These are phyloP conservation scores for Tenebrosternarchus preto DNA, from an alignment of 2,113 vertebrate genomes.

Conservation along the genomic window DNA sequence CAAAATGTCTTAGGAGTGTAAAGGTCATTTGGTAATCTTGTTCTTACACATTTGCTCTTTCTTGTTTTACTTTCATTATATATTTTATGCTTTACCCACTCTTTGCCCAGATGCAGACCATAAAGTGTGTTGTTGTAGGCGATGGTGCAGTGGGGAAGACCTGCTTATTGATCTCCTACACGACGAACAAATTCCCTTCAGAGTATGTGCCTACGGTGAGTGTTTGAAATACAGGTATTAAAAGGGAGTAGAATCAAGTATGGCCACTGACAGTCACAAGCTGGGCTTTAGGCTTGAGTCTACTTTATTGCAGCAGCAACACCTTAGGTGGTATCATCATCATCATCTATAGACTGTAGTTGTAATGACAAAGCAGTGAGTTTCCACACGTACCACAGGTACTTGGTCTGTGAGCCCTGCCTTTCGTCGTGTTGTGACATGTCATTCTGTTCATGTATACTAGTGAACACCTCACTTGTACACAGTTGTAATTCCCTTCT, in stretches of 20 bases:
- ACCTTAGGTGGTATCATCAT: background rate
- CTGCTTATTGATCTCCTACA: slow-evolving; percentile 50
- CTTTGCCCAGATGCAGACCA: slow-evolving; percentile 47
- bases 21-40: background rate
- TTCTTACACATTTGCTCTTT: background rate
- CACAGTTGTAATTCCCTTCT: background rate
- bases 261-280: too few relatives aligned
- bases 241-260: too few relatives aligned
- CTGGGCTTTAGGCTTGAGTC: too few relatives aligned
- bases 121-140: slow-evolving; percentile 50
- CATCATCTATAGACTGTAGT: background rate
- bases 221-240: background rate
- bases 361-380: background rate
- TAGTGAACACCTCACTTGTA: background rate
- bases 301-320: background rate
- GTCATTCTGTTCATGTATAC: slow-evolving; percentile 2
- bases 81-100: background rate
- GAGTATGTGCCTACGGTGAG: slow-evolving; percentile 51
- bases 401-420: background rate
- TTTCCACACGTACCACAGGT: slow-evolving; percentile 17
- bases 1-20: background rate
- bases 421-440: background rate
- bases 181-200: slow-evolving; percentile 52
- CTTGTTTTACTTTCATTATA: background rate
- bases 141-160: slow-evolving; percentile 50